Evolutionary conservation across 1,140 invertebrate genomes (phyloP).

Genomic region (Drosophila ananassae): DNA sequence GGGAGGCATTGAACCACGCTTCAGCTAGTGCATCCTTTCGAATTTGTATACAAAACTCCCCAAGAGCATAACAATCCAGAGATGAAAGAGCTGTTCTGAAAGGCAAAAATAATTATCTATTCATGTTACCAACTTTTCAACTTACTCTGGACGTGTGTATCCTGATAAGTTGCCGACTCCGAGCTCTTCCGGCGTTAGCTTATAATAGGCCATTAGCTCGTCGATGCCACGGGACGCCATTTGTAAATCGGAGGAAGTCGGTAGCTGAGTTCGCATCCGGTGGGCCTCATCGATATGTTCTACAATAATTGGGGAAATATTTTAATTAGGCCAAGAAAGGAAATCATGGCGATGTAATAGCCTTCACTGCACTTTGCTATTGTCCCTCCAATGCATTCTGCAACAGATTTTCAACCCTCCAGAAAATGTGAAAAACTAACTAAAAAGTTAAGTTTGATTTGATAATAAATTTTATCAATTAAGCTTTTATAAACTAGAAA

Average conservation of each 20-base stretch:
- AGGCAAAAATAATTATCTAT: neutral
- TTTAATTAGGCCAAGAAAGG: neutral
- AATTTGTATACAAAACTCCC: conserved; percentile 5
- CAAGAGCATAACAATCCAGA: conserved; percentile 36
- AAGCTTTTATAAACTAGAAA: too few relatives aligned
- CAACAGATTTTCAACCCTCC: too few relatives aligned
- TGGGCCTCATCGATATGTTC: conserved; percentile 15
- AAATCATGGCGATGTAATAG: neutral
- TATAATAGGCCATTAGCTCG: conserved; percentile 12
- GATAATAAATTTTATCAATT: too few relatives aligned
- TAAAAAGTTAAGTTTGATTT: too few relatives aligned
- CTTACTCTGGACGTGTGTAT: conserved; percentile 8
- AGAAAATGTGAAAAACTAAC: too few relatives aligned
- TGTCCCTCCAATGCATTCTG: too few relatives aligned
- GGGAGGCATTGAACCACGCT: conserved; percentile 30
- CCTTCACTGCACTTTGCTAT: neutral
- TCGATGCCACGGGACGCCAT: conserved; percentile 29
- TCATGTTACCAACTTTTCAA: neutral
- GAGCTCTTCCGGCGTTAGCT: conserved; percentile 20
- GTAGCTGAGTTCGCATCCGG: conserved; percentile 15
- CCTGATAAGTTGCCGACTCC: conserved; percentile 19
- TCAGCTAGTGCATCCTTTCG: conserved; percentile 7
- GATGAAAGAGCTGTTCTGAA: conserved; percentile 16
- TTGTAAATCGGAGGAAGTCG: conserved; percentile 22
- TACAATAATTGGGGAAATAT: conserved; percentile 3